phyloP scores from a whole-genome alignment of 53 echinoderm and acorn worm species.

The Paracentrotus lividus region DNA sequence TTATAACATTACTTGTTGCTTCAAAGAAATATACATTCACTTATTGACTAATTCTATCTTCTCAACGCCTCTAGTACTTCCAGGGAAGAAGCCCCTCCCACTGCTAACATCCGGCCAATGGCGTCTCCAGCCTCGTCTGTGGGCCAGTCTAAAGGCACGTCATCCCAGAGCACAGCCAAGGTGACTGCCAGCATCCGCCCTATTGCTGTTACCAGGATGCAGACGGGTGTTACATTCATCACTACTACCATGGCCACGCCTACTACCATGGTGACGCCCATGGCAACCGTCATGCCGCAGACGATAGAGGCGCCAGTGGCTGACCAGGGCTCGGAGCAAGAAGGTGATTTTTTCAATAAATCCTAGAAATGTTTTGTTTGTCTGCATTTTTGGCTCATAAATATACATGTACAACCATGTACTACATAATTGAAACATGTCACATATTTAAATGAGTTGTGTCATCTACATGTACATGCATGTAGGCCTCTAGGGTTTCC shows the following conservation, averaged over 20 bases:
- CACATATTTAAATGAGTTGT: no score
- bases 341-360: constrained; percentile 2
- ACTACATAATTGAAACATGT: no score
- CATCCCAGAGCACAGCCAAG: constrained; percentile 63
- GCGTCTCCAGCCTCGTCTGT: constrained; percentile 90
- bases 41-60: no score
- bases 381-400: no score
- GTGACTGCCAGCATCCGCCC: constrained; percentile 97
- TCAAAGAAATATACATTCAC: no score
- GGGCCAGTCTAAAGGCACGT: constrained; percentile 82
- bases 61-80: constrained; percentile 70
- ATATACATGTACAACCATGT: no score
- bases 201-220: constrained; percentile 91
- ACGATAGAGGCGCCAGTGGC: constrained; percentile 71
- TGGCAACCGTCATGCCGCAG: constrained; percentile 99
- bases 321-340: constrained; percentile 57
- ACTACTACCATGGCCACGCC: constrained; percentile 73
- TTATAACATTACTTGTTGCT: no score
- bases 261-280: constrained; percentile 82
- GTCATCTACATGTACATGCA: no score
- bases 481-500: no score
- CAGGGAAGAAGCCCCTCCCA: constrained; percentile 96
- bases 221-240: constrained; percentile 80
- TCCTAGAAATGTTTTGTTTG: neutral
- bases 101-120: constrained; percentile 98